These are phyloP conservation scores for Jaculus jaculus DNA, from an alignment of 2,113 vertebrate species.

Conservation along the genomic window DNA sequence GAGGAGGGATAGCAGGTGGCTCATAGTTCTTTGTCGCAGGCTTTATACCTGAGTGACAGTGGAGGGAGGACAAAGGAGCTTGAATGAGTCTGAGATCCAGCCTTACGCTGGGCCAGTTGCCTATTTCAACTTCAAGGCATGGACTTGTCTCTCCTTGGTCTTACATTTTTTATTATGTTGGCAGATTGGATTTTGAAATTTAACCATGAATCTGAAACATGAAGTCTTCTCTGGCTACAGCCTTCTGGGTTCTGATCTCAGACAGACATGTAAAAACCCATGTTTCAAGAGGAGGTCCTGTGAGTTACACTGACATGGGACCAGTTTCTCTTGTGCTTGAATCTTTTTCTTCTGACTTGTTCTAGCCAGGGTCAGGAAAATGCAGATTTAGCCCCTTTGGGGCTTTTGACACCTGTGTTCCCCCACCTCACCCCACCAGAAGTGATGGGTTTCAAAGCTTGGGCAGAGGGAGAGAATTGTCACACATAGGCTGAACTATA, in stretches of 20 bases:
- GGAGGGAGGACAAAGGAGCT: not conserved
- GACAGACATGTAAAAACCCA: not conserved
- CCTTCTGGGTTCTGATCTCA: not conserved
- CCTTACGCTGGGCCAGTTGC: not conserved
- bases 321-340: not conserved
- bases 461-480: not conserved
- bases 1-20: not conserved
- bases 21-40: not conserved
- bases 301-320: fast-evolving
- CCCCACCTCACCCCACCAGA: not conserved
- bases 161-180: not conserved
- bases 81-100: not conserved
- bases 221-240: fast-evolving
- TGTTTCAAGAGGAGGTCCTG: not conserved
- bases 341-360: not conserved
- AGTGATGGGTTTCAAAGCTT: not conserved
- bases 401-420: not conserved
- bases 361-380: not conserved
- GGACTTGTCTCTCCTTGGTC: not conserved
- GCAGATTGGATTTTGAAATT: not conserved
- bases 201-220: not conserved
- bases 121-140: not conserved
- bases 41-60: not conserved
- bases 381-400: not conserved
- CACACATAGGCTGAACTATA: too few species aligned